A percentile compares a stretch with the other conserved stretches of the same genome.
Conservation (phyloP, 2,797 vertebrate genomes). For the Neosilurus mollespiculum region DNA sequence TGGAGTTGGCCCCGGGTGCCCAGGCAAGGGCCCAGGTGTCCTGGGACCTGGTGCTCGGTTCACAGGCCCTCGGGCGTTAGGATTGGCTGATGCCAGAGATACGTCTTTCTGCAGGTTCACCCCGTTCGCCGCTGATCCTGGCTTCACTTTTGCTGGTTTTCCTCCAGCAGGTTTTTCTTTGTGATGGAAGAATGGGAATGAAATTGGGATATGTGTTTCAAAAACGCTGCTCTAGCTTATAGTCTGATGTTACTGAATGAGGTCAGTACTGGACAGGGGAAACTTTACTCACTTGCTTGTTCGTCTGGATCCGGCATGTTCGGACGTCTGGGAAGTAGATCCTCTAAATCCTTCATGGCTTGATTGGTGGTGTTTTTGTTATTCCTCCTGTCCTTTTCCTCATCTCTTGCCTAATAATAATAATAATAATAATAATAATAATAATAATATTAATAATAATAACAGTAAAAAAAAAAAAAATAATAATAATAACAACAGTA, state of each 20-base stretch:
- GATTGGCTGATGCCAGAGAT: constrained; percentile 62
- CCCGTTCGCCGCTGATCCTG: constrained; percentile 61
- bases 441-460: background rate
- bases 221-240: background rate
- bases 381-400: constrained; percentile 91
- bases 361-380: constrained; percentile 82
- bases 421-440: background rate
- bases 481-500: too few species aligned
- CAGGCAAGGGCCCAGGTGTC: constrained; percentile 53
- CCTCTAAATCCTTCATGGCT: constrained; percentile 81
- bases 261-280: background rate
- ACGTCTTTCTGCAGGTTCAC: constrained; percentile 68
- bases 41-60: constrained; percentile 61
- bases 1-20: constrained; percentile 59
- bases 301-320: constrained; percentile 50
- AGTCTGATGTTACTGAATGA: background rate
- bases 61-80: constrained; percentile 60
- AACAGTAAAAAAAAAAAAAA: too few species aligned
- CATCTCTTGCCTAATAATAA: constrained; percentile 81
- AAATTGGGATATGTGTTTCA: background rate
- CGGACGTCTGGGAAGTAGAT: constrained; percentile 72
- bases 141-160: constrained; percentile 67
- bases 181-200: constrained; percentile 38
- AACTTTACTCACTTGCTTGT: constrained; percentile 40
- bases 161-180: constrained; percentile 63